A percentile compares a stretch with the other conserved stretches of the same genome.
Evolutionary conservation across 1,140 invertebrate genomes (phyloP).

Genomic region (Ylistrum balloti): DNA sequence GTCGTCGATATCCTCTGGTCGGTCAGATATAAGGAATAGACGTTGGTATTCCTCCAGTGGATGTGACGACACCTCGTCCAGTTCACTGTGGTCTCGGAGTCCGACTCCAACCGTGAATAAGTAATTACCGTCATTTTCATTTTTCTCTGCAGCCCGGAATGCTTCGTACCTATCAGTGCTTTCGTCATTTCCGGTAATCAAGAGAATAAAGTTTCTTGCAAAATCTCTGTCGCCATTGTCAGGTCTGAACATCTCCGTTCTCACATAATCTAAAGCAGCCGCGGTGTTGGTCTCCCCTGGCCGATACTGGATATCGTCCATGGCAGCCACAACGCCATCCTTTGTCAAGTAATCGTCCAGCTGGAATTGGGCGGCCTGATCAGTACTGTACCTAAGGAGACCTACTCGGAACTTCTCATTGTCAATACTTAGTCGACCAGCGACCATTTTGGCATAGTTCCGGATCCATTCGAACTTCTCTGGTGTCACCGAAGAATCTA

Average conservation of each 20-base stretch:
- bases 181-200: slow-evolving; percentile 71
- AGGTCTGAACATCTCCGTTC: slow-evolving; percentile 66
- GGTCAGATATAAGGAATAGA: slow-evolving; percentile 38
- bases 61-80: slow-evolving; percentile 62
- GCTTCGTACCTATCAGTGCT: slow-evolving; percentile 69
- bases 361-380: slow-evolving; percentile 65
- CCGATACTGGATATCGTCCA: slow-evolving; percentile 66
- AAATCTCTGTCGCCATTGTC: slow-evolving; percentile 68
- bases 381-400: slow-evolving; percentile 70
- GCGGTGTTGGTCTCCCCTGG: slow-evolving; percentile 72
- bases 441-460: slow-evolving; percentile 50
- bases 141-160: slow-evolving; percentile 68
- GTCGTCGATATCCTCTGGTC: slow-evolving; percentile 41
- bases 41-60: slow-evolving; percentile 53
- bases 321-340: slow-evolving; percentile 62
- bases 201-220: slow-evolving; percentile 68
- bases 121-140: slow-evolving; percentile 63
- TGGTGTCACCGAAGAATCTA: slow-evolving; percentile 62
- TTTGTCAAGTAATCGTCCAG: slow-evolving; percentile 63
- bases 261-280: slow-evolving; percentile 67
- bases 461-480: slow-evolving; percentile 55
- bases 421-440: slow-evolving; percentile 51
- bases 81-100: slow-evolving; percentile 67
- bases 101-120: slow-evolving; percentile 74
- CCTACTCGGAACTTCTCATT: slow-evolving; percentile 68